Percentiles rank a stretch among this genome's conserved stretches.
Evolutionary conservation across 2,797 vertebrate species (phyloP).

Genomic region (Spheniscus humboldti): DNA sequence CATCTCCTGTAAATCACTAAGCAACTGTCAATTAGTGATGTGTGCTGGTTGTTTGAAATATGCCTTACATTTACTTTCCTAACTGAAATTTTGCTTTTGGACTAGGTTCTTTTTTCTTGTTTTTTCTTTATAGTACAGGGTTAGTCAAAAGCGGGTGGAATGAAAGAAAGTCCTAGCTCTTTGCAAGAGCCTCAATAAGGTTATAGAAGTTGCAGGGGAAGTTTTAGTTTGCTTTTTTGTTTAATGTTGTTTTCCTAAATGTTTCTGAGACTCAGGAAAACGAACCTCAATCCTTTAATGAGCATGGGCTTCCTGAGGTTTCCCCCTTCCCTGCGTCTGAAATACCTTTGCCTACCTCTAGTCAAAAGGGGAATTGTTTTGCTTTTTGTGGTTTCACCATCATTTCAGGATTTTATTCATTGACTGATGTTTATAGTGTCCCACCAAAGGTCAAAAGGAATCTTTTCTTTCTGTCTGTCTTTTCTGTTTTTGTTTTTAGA

Average conservation of each 20-base stretch:
- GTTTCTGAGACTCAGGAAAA: constrained; percentile 40
- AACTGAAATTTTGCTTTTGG: background rate
- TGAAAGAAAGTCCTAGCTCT: background rate
- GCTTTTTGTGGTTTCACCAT: constrained; percentile 43
- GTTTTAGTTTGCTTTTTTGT: constrained; percentile 59
- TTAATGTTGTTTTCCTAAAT: constrained; percentile 52
- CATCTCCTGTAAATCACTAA: background rate
- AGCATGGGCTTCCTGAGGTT: constrained; percentile 41
- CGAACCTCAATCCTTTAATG: constrained; percentile 42
- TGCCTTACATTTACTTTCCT: background rate
- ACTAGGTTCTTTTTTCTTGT: background rate
- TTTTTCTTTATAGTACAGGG: background rate
- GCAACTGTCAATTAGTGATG: constrained; percentile 2
- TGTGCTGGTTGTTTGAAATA: background rate
- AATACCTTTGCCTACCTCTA: constrained; percentile 37
- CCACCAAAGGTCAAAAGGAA: constrained; percentile 12
- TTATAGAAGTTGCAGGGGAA: constrained; percentile 31
- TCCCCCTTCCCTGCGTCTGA: constrained; percentile 17
- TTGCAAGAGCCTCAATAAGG: background rate
- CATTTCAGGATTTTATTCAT: constrained; percentile 52
- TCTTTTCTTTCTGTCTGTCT: constrained; percentile 12
- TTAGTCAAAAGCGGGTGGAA: background rate
- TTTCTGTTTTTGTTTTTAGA: constrained; percentile 4
- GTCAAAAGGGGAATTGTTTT: constrained; percentile 50
- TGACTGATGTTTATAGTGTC: constrained; percentile 42